These are phyloP conservation scores for Apomyelois bistriatella DNA, from an alignment of 2,888 invertebrate genomes.

Conservation along the genomic window DNA sequence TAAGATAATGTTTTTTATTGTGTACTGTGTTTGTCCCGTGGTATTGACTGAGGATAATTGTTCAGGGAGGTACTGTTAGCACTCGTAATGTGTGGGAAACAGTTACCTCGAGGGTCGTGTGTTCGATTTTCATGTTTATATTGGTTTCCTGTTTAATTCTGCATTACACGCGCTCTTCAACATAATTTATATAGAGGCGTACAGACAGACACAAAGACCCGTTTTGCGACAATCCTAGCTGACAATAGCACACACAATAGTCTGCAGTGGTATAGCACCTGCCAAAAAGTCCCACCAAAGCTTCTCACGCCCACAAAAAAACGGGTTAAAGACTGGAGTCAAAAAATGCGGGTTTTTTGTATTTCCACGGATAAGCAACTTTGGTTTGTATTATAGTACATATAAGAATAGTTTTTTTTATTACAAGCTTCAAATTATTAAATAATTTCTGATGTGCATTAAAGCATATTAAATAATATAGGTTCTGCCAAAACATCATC, in stretches of 20 bases:
- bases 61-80: constrained; percentile 5
- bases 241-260: constrained; percentile 30
- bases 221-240: constrained; percentile 11
- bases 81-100: constrained; percentile 13
- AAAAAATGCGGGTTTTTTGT: constrained; percentile 34
- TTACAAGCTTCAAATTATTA: not conserved
- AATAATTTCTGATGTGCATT: too few species aligned
- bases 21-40: constrained; percentile 39
- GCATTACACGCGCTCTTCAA: too few species aligned
- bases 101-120: constrained; percentile 17
- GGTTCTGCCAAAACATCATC: too few species aligned
- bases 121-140: not conserved
- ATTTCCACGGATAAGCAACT: constrained; percentile 10
- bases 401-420: not conserved
- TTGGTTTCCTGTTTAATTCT: not conserved
- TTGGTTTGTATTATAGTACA: constrained; percentile 1
- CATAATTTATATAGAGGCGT: too few species aligned
- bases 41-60: constrained; percentile 20
- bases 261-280: constrained; percentile 44
- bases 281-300: constrained; percentile 50
- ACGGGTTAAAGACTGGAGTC: constrained; percentile 50
- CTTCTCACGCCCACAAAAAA: constrained; percentile 70
- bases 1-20: constrained; percentile 37
- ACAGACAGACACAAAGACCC: not conserved
- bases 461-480: too few species aligned